These are phyloP conservation scores for Pteropus alecto DNA, from an alignment of 2,113 vertebrate genomes.

Conservation along the genomic window DNA sequence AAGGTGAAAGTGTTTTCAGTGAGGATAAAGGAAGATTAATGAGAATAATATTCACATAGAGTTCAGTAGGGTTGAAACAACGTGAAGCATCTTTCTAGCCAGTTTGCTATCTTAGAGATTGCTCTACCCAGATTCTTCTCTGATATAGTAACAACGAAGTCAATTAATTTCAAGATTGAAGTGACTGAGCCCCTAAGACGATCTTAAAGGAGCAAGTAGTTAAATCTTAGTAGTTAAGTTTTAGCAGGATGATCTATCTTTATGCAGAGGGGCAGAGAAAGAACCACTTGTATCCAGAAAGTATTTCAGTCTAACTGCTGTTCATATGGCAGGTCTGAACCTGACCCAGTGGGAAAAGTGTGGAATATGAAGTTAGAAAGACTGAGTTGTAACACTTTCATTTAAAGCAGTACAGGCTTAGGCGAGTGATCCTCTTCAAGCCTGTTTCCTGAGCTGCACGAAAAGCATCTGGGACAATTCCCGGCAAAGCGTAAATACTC, in stretches of 20 bases:
- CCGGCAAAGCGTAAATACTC: not conserved
- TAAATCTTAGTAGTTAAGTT: not conserved
- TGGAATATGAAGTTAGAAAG: not conserved
- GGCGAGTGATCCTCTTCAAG: not conserved
- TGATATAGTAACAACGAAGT: not conserved
- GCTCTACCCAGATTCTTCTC: not conserved
- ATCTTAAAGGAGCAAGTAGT: not conserved
- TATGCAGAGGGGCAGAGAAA: not conserved
- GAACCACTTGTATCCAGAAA: not conserved
- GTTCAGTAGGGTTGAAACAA: not conserved
- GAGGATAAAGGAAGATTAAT: not conserved
- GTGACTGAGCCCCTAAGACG: not conserved
- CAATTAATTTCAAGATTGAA: not conserved
- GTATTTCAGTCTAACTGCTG: not conserved
- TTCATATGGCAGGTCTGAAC: not conserved
- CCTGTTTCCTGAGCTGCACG: not conserved
- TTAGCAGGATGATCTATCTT: not conserved
- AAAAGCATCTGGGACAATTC: not conserved
- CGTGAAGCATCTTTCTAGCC: not conserved
- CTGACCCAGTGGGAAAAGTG: not conserved
- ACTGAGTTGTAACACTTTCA: not conserved
- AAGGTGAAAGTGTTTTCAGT: not conserved
- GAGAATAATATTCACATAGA: not conserved
- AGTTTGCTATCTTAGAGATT: not conserved
- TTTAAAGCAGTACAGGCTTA: not conserved